Percentiles rank a stretch among this genome's conserved stretches.
phyloP scores from a whole-genome alignment of 2,797 vertebrate species.

The Hydrophis major region DNA sequence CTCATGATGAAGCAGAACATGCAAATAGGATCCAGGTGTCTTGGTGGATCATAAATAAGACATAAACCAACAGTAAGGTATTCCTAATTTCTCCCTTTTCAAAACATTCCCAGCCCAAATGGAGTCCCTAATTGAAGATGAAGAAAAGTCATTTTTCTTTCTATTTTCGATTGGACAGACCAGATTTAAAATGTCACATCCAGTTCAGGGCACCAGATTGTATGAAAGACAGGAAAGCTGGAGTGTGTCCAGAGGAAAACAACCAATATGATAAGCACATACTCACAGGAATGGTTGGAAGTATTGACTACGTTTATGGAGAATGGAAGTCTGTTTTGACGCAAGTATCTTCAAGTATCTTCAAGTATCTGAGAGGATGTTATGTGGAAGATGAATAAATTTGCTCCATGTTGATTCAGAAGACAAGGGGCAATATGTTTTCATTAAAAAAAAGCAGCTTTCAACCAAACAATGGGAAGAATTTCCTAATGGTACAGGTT shows the following conservation, averaged over 20 bases:
- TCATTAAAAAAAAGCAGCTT: neutral
- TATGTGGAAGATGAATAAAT: neutral
- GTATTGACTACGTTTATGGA: neutral
- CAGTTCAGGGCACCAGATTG: neutral
- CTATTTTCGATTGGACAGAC: neutral
- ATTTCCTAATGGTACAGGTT: neutral
- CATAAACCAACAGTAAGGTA: neutral
- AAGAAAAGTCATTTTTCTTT: neutral
- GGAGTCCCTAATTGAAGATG: neutral
- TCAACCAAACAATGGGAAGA: neutral
- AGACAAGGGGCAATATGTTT: neutral
- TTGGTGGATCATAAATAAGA: neutral
- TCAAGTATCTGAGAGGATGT: neutral
- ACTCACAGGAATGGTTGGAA: neutral
- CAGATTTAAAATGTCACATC: neutral
- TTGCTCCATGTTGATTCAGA: neutral
- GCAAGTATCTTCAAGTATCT: too few species aligned
- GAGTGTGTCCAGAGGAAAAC: neutral
- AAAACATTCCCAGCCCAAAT: neutral
- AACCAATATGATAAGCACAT: neutral
- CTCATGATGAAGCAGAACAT: neutral
- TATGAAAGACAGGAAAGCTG: neutral
- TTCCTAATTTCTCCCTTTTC: neutral
- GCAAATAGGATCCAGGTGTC: neutral
- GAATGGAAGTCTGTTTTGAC: neutral